phyloP scores from a whole-genome alignment of 2,888 invertebrate genomes.

The Poecilobothrus nobilitatus region DNA sequence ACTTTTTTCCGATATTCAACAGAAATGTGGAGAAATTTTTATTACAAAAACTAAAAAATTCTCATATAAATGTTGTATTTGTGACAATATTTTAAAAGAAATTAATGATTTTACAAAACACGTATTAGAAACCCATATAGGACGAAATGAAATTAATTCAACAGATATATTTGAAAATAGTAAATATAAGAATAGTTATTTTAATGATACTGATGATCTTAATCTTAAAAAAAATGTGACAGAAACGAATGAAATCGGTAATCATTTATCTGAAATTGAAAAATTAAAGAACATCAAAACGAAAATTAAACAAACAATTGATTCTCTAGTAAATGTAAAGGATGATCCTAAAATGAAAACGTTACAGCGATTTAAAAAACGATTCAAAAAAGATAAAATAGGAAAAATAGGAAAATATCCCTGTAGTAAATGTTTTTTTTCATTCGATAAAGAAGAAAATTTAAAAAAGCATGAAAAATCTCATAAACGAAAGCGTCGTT shows the following conservation, averaged over 20 bases:
- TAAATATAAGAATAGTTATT: background rate
- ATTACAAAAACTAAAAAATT: background rate
- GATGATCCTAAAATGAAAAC: background rate
- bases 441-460: background rate
- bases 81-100: background rate
- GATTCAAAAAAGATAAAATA: background rate
- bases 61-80: background rate
- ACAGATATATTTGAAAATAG: background rate
- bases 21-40: background rate
- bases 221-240: too few species aligned
- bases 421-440: background rate
- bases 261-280: background rate
- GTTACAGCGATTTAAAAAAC: background rate
- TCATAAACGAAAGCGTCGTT: too few species aligned
- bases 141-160: background rate
- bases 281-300: too few species aligned
- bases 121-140: background rate
- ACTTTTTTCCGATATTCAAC: background rate
- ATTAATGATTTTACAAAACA: background rate
- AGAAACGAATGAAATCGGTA: background rate
- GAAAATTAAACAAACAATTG: too few species aligned
- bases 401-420: background rate
- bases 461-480: background rate
- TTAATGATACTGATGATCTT: background rate
- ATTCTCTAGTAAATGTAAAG: background rate